These are phyloP conservation scores for Aramus guarauna DNA, from an alignment of 2,113 vertebrate species.

Conservation along the genomic window DNA sequence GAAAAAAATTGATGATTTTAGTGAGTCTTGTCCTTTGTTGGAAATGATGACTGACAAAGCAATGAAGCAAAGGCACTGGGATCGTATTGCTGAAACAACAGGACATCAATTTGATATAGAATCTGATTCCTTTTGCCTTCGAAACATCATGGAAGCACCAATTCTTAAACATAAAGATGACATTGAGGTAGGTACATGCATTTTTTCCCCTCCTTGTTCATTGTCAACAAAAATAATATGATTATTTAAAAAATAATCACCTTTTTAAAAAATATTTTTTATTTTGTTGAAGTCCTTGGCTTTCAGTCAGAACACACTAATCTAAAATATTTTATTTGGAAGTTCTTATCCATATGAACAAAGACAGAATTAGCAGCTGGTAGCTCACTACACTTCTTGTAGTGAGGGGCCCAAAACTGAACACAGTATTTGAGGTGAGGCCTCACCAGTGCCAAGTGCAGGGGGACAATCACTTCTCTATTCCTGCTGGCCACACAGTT, in stretches of 20 bases:
- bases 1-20: constrained; percentile 80
- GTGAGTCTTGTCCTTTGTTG: constrained; percentile 73
- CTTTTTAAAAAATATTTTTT: background rate
- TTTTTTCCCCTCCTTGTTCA: background rate
- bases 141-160: constrained; percentile 79
- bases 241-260: background rate
- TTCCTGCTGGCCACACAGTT: too few relatives aligned
- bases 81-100: constrained; percentile 75
- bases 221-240: background rate
- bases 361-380: background rate
- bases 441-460: too few relatives aligned
- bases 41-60: constrained; percentile 80
- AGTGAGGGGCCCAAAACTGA: too few relatives aligned
- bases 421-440: too few relatives aligned
- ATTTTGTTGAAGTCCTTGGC: background rate
- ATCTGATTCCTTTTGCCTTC: constrained; percentile 75
- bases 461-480: too few relatives aligned
- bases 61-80: constrained; percentile 79
- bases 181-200: constrained; percentile 66
- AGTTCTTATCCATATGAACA: background rate
- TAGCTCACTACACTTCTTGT: too few relatives aligned
- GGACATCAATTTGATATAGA: constrained; percentile 74
- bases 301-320: background rate
- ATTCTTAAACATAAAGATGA: constrained; percentile 78
- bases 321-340: background rate